Conservation (phyloP, 1,140 invertebrate species). For the Saxidomus purpurata region DNA sequence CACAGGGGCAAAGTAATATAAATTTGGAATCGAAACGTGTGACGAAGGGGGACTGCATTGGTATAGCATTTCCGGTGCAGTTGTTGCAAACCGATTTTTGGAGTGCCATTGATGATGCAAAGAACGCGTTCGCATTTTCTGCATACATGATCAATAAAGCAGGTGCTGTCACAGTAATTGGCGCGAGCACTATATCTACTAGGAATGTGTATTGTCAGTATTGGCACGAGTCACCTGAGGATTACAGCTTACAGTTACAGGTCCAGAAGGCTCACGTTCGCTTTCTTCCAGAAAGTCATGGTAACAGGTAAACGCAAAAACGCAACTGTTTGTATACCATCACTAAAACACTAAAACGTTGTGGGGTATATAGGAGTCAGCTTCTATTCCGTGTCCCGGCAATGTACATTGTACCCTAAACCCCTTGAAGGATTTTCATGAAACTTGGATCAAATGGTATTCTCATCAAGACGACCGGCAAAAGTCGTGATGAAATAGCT, state of each 20-base stretch:
- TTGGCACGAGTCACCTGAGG: neutral
- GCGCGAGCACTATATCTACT: neutral
- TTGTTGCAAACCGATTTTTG: neutral
- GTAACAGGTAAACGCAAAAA: neutral
- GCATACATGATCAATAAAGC: neutral
- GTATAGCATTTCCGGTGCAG: neutral
- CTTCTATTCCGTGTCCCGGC: no score
- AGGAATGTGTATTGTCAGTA: neutral
- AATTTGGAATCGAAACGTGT: no score
- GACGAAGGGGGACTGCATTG: neutral
- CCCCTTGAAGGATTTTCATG: no score
- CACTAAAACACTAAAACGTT: no score
- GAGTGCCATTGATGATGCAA: neutral
- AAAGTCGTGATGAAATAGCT: no score
- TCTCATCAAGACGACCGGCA: no score
- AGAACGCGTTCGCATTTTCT: slow-evolving; percentile 12
- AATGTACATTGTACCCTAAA: no score
- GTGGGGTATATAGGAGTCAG: no score
- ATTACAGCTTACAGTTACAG: neutral
- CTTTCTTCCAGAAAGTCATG: neutral
- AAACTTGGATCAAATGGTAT: no score
- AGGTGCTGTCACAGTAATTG: neutral
- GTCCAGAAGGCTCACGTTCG: neutral
- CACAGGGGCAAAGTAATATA: no score
- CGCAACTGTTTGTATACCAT: no score